Percentiles rank a stretch among this genome's conserved stretches.
Conservation (phyloP, 2,888 invertebrate species). For the Brachylomia viminalis region DNA sequence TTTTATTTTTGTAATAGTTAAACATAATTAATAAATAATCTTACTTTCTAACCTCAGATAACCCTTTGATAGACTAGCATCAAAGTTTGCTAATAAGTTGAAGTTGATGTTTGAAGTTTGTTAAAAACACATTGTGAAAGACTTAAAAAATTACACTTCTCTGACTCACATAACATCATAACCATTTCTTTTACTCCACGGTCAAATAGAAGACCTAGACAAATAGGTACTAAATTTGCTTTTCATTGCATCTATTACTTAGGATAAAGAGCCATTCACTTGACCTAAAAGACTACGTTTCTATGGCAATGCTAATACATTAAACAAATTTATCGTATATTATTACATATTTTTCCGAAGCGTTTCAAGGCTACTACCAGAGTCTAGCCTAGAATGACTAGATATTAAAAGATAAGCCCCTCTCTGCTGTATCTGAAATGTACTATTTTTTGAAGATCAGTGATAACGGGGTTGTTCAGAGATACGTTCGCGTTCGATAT, state of each 20-base stretch:
- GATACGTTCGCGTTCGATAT: slow-evolving; percentile 6
- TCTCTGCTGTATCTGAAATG: slow-evolving; percentile 20
- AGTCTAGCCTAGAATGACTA: slow-evolving; percentile 23
- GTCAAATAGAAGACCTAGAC: background rate
- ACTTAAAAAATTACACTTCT: background rate
- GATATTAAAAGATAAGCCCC: slow-evolving; percentile 33
- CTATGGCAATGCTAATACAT: slow-evolving; percentile 18
- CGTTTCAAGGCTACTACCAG: background rate
- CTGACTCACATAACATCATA: background rate
- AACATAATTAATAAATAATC: background rate
- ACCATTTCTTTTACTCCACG: background rate
- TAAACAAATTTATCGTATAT: slow-evolving; percentile 12
- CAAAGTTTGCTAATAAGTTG: background rate
- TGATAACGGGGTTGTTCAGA: background rate
- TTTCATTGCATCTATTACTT: slow-evolving; percentile 45
- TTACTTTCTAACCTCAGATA: background rate
- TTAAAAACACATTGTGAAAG: background rate
- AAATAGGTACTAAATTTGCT: slow-evolving; percentile 29
- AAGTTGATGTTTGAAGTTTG: too few species aligned
- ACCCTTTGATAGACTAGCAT: background rate
- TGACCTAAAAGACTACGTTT: slow-evolving; percentile 30
- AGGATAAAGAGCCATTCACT: slow-evolving; percentile 35
- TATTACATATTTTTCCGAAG: slow-evolving; percentile 6
- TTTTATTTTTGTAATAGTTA: background rate
- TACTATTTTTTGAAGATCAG: slow-evolving; percentile 19